phyloP scores from a whole-genome alignment of 2,888 invertebrate species.

The Podabrus alpinus region DNA sequence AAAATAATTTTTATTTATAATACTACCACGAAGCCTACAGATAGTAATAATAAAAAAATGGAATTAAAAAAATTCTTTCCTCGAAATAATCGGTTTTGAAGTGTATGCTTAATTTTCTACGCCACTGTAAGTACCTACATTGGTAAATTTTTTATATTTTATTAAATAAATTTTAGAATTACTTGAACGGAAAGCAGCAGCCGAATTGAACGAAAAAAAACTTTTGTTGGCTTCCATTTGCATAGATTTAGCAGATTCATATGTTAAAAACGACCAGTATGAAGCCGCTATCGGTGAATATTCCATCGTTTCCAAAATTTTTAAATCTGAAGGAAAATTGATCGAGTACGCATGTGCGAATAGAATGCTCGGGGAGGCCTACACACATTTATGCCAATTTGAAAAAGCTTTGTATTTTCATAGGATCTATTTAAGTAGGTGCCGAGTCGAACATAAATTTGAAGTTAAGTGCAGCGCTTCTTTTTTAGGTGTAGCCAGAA shows the following conservation, averaged over 20 bases:
- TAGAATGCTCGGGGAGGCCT: slow-evolving; percentile 87
- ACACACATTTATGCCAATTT: slow-evolving; percentile 73
- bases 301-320: slow-evolving; percentile 68
- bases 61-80: too few species aligned
- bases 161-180: slow-evolving; percentile 56
- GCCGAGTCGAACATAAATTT: too few species aligned
- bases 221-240: slow-evolving; percentile 68
- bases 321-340: slow-evolving; percentile 67
- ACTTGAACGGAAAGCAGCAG: slow-evolving; percentile 73
- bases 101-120: too few species aligned
- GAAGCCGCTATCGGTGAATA: slow-evolving; percentile 80
- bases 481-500: slow-evolving; percentile 65
- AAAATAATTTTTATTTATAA: too few species aligned
- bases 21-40: too few species aligned
- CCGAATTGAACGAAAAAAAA: slow-evolving; percentile 69
- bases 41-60: too few species aligned
- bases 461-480: neutral
- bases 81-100: too few species aligned
- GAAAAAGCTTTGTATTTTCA: slow-evolving; percentile 78
- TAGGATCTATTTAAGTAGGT: slow-evolving; percentile 73
- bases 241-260: slow-evolving; percentile 76
- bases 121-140: too few species aligned
- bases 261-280: slow-evolving; percentile 68
- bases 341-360: slow-evolving; percentile 54
- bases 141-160: too few species aligned